A percentile compares a stretch with the other conserved stretches of the same genome.
Conservation (phyloP, 2,888 invertebrate species). For the Cloeon dipterum region DNA sequence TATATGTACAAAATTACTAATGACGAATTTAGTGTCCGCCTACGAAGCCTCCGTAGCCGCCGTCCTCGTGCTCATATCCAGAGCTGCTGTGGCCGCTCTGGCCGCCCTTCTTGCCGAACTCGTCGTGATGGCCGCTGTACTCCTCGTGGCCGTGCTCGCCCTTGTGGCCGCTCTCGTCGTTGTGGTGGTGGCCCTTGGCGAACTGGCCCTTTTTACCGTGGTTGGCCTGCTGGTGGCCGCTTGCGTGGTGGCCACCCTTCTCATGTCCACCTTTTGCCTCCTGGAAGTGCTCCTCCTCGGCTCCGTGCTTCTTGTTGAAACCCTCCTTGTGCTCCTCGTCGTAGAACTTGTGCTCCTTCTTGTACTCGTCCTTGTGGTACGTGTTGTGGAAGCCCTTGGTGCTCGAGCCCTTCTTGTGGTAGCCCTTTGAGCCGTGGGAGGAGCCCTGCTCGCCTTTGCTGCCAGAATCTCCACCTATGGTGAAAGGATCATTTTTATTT, state of each 20-base stretch:
- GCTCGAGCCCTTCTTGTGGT: conserved; percentile 43
- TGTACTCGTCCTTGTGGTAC: conserved; percentile 53
- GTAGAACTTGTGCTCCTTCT: conserved; percentile 53
- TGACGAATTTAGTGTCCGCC: too few species aligned
- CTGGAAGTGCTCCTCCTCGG: conserved; percentile 27
- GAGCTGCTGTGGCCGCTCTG: conserved; percentile 21
- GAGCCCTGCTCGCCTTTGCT: conserved; percentile 29
- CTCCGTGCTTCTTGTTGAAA: conserved; percentile 36
- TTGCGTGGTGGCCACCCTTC: conserved; percentile 28
- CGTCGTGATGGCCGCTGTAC: conserved; percentile 27
- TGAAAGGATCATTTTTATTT: too few species aligned
- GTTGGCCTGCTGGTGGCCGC: conserved; percentile 25
- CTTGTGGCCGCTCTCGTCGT: conserved; percentile 27
- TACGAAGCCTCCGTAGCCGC: too few species aligned
- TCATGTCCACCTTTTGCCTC: conserved; percentile 29
- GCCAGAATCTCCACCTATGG: too few species aligned
- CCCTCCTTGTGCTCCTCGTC: conserved; percentile 44
- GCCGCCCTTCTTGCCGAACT: conserved; percentile 29
- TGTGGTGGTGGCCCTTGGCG: conserved; percentile 30
- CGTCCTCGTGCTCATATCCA: too few species aligned
- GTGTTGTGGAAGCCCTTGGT: conserved; percentile 48
- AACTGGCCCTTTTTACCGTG: conserved; percentile 30
- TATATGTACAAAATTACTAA: too few species aligned
- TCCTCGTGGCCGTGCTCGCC: conserved; percentile 30
- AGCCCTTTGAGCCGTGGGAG: conserved; percentile 30